Evolutionary conservation across 2,888 invertebrate genomes (phyloP).

Genomic region (Archips crataeganus): DNA sequence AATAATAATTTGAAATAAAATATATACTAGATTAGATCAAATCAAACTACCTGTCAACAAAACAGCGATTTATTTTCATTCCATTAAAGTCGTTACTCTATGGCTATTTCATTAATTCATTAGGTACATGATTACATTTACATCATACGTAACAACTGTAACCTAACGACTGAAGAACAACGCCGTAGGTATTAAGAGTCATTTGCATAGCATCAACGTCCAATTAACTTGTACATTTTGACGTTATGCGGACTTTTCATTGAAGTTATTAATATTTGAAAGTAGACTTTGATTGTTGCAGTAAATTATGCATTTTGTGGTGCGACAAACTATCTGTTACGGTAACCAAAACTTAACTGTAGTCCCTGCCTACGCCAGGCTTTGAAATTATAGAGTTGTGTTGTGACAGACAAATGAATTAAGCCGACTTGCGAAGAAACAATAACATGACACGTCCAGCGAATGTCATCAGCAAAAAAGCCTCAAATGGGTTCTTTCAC

Average conservation of each 20-base stretch:
- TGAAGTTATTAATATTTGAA: background rate
- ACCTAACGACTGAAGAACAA: background rate
- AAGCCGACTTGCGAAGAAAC: conserved; percentile 17
- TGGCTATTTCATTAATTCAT: background rate
- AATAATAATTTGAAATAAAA: background rate
- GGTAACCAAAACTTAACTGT: conserved; percentile 35
- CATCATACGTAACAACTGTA: background rate
- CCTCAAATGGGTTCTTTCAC: conserved; percentile 35
- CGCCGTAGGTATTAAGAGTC: background rate
- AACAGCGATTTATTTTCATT: background rate
- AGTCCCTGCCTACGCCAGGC: conserved; percentile 16
- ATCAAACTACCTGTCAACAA: background rate
- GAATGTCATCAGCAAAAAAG: conserved; percentile 38
- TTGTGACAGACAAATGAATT: conserved; percentile 33
- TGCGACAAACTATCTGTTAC: conserved; percentile 24
- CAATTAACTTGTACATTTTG: background rate
- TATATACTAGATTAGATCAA: background rate
- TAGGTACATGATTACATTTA: background rate
- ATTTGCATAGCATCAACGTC: background rate
- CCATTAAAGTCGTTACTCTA: background rate
- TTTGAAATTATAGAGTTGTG: conserved; percentile 34
- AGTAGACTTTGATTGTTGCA: conserved; percentile 5
- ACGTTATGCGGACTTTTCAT: background rate
- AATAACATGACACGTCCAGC: conserved; percentile 24
- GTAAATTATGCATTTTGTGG: background rate